These are phyloP conservation scores for Sparidentex hasta DNA, from an alignment of 2,797 vertebrate species.

Conservation along the genomic window DNA sequence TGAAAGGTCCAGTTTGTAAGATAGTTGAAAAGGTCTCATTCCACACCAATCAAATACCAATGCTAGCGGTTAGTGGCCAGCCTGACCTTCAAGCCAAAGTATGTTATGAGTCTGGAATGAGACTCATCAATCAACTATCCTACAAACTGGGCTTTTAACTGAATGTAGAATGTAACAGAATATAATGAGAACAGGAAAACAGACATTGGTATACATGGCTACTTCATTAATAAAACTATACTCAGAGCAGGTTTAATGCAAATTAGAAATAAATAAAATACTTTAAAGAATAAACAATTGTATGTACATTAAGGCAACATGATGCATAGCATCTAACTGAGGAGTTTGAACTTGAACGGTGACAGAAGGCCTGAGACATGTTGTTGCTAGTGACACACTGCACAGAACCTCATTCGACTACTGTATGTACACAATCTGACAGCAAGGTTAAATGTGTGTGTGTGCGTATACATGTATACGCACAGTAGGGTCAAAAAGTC, in stretches of 20 bases:
- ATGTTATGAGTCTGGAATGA: no score
- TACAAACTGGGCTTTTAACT: not conserved
- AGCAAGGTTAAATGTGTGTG: not conserved
- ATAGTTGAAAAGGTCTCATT: no score
- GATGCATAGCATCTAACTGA: conserved; percentile 82
- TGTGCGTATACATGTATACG: no score
- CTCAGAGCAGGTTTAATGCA: conserved; percentile 73
- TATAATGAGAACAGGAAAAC: conserved; percentile 35
- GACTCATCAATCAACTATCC: no score
- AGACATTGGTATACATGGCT: conserved; percentile 28
- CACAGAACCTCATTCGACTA: not conserved
- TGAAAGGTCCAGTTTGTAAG: no score
- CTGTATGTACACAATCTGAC: not conserved
- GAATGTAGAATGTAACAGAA: conserved; percentile 3
- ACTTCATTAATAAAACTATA: conserved; percentile 76
- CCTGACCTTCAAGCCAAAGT: no score
- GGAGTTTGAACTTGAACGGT: conserved; percentile 37
- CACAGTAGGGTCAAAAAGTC: no score
- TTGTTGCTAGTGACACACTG: not conserved
- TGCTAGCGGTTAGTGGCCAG: no score
- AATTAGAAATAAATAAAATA: conserved; percentile 85
- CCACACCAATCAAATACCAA: no score
- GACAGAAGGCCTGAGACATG: conserved; percentile 31
- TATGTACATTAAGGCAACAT: conserved; percentile 75
- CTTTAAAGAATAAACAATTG: conserved; percentile 80